Evolutionary conservation across 2,113 vertebrate species (phyloP).

Genomic region (Apistogramma diplotaenia): DNA sequence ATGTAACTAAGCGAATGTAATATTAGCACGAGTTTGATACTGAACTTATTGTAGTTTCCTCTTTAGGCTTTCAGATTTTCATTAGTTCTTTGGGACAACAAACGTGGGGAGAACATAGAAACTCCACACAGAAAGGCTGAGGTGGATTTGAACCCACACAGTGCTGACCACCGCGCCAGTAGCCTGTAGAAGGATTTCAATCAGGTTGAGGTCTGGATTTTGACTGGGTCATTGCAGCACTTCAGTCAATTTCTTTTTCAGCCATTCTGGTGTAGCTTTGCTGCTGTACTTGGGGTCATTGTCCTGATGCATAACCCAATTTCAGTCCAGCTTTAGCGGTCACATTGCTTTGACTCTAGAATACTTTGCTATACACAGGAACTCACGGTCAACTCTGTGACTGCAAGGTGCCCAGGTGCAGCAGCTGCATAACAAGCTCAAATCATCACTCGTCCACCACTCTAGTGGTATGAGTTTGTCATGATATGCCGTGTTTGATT

Average conservation of each 20-base stretch:
- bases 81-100: not conserved
- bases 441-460: not conserved
- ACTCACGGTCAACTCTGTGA: not conserved
- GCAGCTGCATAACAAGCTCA: not conserved
- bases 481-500: not conserved
- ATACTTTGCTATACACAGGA: not conserved
- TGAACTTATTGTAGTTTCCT: not conserved
- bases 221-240: not conserved
- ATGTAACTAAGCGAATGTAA: accelerated
- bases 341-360: not conserved
- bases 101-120: too few species aligned
- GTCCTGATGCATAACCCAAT: too few species aligned
- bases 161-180: not conserved
- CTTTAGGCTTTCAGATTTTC: not conserved
- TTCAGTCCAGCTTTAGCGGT: too few species aligned
- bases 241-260: not conserved
- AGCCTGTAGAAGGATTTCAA: not conserved
- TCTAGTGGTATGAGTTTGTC: not conserved
- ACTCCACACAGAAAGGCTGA: too few species aligned
- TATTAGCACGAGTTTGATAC: not conserved
- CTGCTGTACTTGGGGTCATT: too few species aligned
- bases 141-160: too few species aligned
- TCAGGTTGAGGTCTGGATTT: not conserved
- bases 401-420: not conserved
- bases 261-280: too few species aligned